These are phyloP conservation scores for Leptinotarsa defecta DNA, from an alignment of 1,140 invertebrate genomes.

Conservation along the genomic window DNA sequence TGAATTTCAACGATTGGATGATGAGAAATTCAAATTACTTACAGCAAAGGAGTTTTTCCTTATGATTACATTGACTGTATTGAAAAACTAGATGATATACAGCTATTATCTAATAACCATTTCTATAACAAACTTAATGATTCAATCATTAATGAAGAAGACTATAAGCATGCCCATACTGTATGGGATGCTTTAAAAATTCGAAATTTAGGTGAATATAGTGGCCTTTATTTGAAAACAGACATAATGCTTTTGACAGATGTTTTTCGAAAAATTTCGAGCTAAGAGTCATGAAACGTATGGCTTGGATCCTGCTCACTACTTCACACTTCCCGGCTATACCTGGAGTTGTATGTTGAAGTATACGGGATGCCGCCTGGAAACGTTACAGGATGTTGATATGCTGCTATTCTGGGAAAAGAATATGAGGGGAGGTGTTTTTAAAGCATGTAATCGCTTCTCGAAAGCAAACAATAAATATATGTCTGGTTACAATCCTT, in stretches of 20 bases:
- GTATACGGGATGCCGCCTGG: slow-evolving; percentile 44
- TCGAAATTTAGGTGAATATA: slow-evolving; percentile 53
- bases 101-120: slow-evolving; percentile 45
- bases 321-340: slow-evolving; percentile 50
- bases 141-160: slow-evolving; percentile 41
- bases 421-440: slow-evolving; percentile 52
- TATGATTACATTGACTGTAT: neutral
- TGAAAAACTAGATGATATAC: neutral
- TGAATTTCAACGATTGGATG: neutral
- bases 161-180: slow-evolving; percentile 56
- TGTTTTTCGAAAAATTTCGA: slow-evolving; percentile 56
- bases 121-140: slow-evolving; percentile 53
- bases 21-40: neutral
- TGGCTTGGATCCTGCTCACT: slow-evolving; percentile 49
- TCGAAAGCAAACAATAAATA: slow-evolving; percentile 55
- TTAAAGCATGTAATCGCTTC: slow-evolving; percentile 49
- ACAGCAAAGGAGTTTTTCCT: neutral
- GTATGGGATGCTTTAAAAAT: too few relatives aligned
- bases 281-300: slow-evolving; percentile 44
- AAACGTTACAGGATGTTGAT: slow-evolving; percentile 53
- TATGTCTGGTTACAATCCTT: slow-evolving; percentile 35
- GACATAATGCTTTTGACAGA: slow-evolving; percentile 55
- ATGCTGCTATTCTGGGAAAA: slow-evolving; percentile 52
- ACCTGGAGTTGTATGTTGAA: slow-evolving; percentile 46
- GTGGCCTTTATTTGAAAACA: slow-evolving; percentile 54